Evolutionary conservation across 92 coral and sea anemone genomes (phyloP).

Genomic region (Heteractis magnifica): DNA sequence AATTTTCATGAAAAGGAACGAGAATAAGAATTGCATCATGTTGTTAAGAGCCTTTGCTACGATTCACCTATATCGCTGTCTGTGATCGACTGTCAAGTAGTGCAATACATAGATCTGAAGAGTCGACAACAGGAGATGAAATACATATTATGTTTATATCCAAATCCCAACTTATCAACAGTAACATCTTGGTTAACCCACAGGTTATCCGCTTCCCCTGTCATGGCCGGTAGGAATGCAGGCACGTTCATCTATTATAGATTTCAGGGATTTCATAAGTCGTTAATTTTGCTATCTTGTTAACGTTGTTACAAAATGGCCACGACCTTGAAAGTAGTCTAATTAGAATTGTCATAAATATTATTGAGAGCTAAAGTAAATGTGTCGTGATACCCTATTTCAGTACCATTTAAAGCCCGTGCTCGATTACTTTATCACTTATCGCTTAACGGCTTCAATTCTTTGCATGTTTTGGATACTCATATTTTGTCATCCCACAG

Average conservation of each 20-base stretch:
- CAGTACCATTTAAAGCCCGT: neutral
- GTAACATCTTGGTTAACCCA: neutral
- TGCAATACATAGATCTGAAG: neutral
- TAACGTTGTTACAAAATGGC: neutral
- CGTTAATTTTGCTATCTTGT: neutral
- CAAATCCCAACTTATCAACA: neutral
- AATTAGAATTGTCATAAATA: neutral
- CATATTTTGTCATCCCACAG: neutral
- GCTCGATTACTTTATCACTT: neutral
- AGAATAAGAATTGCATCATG: neutral
- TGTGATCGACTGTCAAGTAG: neutral
- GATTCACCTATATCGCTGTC: neutral
- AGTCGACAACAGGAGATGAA: neutral
- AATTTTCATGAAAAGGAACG: neutral
- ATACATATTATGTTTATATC: neutral
- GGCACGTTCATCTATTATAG: neutral
- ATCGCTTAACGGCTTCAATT: neutral
- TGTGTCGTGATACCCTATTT: neutral
- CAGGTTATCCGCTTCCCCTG: neutral
- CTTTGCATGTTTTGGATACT: neutral
- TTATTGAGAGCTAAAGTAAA: neutral
- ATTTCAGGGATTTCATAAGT: neutral
- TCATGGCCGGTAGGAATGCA: neutral
- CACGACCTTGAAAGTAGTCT: neutral
- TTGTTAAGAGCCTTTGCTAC: neutral